Conservation (phyloP, 1,140 invertebrate genomes). For the Stegodyphus mimosarum region DNA sequence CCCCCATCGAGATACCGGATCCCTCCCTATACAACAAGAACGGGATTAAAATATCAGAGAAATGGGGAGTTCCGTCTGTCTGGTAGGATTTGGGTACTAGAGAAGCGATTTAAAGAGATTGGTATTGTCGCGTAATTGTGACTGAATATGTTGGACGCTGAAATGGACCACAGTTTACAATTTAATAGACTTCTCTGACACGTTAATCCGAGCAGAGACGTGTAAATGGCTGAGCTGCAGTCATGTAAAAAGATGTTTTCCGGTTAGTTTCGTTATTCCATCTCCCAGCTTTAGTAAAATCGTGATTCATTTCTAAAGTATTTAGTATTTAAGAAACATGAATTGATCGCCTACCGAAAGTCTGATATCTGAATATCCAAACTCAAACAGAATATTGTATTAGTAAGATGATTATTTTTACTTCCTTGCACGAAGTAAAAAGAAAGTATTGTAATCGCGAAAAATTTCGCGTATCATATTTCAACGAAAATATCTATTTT, state of each 20-base stretch:
- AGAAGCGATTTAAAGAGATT: constrained; percentile 22
- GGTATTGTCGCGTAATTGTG: constrained; percentile 38
- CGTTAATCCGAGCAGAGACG: constrained; percentile 33
- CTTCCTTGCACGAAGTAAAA: too few species aligned
- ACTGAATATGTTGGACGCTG: constrained; percentile 4
- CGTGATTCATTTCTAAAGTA: too few species aligned
- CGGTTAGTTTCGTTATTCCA: not conserved
- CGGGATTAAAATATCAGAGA: not conserved
- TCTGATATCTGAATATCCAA: too few species aligned
- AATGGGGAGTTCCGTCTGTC: not conserved
- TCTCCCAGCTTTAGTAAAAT: too few species aligned
- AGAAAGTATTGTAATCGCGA: too few species aligned
- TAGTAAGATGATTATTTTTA: too few species aligned
- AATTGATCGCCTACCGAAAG: not conserved
- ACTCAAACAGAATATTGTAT: too few species aligned
- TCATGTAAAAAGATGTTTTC: constrained; percentile 28
- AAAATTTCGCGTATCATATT: too few species aligned
- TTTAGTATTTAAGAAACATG: too few species aligned
- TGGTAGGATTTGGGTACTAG: not conserved
- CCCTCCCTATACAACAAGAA: not conserved
- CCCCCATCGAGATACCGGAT: constrained; percentile 16
- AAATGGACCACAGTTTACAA: constrained; percentile 30
- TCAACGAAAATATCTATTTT: too few species aligned
- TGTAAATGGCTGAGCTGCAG: constrained; percentile 37
- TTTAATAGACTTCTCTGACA: constrained; percentile 47